Base-by-base conservation (phyloP, 1,140 invertebrate genomes). In the Diabrotica virgifera region DNA sequence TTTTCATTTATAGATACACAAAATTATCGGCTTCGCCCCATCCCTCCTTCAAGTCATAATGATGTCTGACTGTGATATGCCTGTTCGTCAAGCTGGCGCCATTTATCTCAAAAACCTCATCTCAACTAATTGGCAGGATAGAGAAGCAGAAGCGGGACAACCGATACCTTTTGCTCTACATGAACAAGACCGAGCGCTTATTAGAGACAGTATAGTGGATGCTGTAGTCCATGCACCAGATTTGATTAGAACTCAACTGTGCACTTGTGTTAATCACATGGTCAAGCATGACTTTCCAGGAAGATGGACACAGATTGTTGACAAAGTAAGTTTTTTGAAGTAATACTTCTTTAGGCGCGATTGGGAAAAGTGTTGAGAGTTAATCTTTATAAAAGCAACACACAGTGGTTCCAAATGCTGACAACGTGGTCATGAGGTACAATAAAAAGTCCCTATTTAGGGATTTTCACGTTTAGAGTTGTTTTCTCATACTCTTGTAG, bases 21-120 rank as follows among this genome's bases (percentile, higher is more conserved):
- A 96, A 83, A 96, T 97, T 62, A 95, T 96, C 82, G 96, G 96
- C 38, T 99, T 99, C 83, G 89, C 93, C 55, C 96, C 96, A 38
- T 87, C 90, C 52, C 82, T 99, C 14, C 82, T 99, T 11, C 94
- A 98, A 86, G 89, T 98, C 65, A 89, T 98, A 10, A 96, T 97
- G 92, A 86, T 89, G 77, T 85, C 86, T 75, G 89, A 95, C 69
- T 83, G 96, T 50, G 91, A 97, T 51, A 90, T 95, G 86, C 91
- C 96, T 69, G 90, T 97, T 0, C 82, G 96, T 69, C 96, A 98
- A 85, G 96, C 97, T 68, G 94, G 91, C 82, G 96, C 91, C 36
- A 94, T 99, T 70, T 99, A 97, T 82, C 81, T 99, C 54, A 99
- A 99, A 82, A 99, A 99, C 84, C 84, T 97, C 76, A 86, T 99